phyloP scores from a whole-genome alignment of 2,888 invertebrate genomes.

The Stratiomys singularior region DNA sequence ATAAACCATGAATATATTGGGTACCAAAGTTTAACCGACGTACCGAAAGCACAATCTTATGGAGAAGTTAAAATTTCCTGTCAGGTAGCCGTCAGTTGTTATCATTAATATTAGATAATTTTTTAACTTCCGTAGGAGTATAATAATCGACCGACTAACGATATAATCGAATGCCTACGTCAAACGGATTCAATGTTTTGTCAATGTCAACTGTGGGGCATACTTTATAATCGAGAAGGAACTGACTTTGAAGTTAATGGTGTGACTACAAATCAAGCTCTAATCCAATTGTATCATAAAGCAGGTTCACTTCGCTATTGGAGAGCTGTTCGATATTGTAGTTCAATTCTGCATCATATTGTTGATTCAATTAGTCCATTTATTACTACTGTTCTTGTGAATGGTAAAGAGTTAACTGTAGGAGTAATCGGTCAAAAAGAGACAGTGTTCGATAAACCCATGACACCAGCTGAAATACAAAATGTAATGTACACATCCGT shows the following conservation, averaged over 20 bases:
- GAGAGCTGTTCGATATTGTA: constrained; percentile 95
- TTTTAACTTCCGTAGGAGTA: constrained; percentile 66
- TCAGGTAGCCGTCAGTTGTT: constrained; percentile 59
- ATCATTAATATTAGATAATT: neutral
- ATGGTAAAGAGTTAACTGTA: constrained; percentile 95
- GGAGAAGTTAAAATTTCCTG: constrained; percentile 72
- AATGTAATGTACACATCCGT: constrained; percentile 90
- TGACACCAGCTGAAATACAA: constrained; percentile 95
- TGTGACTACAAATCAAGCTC: constrained; percentile 72
- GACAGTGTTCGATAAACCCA: constrained; percentile 96
- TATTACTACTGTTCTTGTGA: constrained; percentile 96
- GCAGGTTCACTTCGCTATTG: constrained; percentile 90
- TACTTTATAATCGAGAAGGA: constrained; percentile 84
- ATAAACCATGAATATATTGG: constrained; percentile 91
- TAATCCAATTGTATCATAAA: constrained; percentile 79
- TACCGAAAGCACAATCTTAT: constrained; percentile 83
- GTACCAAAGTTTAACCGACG: constrained; percentile 95
- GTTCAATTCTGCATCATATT: constrained; percentile 90
- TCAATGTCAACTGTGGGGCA: constrained; percentile 85
- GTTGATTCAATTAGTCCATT: constrained; percentile 99
- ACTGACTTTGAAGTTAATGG: constrained; percentile 78
- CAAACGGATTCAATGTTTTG: constrained; percentile 79
- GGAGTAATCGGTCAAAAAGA: constrained; percentile 95
- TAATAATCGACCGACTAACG: constrained; percentile 74
- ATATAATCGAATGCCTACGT: constrained; percentile 78